A percentile compares a stretch with the other conserved stretches of the same genome.
Conservation (phyloP, 2,113 vertebrate species). For the Sitta europaea region DNA sequence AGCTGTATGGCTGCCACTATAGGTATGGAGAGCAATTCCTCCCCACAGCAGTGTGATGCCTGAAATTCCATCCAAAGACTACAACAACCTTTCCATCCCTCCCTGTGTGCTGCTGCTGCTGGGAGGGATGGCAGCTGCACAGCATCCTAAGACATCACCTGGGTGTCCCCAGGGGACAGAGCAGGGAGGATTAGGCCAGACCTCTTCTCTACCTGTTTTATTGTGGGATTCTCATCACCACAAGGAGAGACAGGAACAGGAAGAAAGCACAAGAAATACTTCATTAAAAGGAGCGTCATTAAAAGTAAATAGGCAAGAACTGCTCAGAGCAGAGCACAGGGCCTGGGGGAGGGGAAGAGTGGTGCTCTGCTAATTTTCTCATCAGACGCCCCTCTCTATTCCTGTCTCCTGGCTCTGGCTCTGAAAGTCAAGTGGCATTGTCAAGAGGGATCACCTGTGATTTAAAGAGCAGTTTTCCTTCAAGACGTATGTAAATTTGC, state of each 20-base stretch:
- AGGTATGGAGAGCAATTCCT: neutral
- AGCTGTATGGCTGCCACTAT: accelerated
- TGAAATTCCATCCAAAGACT: neutral
- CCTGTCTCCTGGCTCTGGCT: neutral
- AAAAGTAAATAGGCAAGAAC: neutral
- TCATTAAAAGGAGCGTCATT: neutral
- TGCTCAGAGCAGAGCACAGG: neutral
- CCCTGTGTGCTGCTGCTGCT: neutral
- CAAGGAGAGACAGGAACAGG: neutral
- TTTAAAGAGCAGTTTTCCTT: conserved; percentile 32
- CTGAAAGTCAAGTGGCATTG: conserved; percentile 62
- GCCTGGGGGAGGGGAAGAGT: neutral
- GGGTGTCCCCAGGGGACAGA: neutral
- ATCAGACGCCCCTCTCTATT: conserved; percentile 2
- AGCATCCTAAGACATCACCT: accelerated
- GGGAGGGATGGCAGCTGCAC: neutral
- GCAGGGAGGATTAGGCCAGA: neutral
- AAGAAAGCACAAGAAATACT: neutral
- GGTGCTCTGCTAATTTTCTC: conserved; percentile 41
- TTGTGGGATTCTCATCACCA: neutral
- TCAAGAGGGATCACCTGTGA: conserved; percentile 59
- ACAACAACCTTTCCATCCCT: neutral
- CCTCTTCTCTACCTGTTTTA: neutral
- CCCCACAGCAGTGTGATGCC: too few species aligned
- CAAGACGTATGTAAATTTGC: neutral